A percentile compares a stretch with the other conserved stretches of the same genome.
These are phyloP conservation scores for Teinopalpus imperialis DNA, from an alignment of 2,888 invertebrate genomes.

Conservation along the genomic window DNA sequence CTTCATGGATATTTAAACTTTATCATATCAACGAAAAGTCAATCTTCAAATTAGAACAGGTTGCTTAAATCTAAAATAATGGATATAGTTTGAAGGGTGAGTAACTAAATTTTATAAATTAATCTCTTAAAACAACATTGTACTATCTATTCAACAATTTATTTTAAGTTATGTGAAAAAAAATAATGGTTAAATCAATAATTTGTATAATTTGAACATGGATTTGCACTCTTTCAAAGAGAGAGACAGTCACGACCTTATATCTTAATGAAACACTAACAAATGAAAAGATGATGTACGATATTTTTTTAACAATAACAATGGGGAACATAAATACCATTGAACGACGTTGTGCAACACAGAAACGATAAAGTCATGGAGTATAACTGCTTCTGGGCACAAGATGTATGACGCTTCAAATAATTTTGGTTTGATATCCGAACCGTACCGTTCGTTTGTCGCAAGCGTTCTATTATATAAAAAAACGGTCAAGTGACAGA, in stretches of 20 bases:
- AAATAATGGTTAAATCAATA: constrained; percentile 10
- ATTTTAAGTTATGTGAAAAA: background rate
- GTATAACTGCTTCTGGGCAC: constrained; percentile 34
- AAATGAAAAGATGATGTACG: constrained; percentile 15
- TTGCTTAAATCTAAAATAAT: no score
- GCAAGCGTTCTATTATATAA: constrained; percentile 48
- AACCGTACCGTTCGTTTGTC: constrained; percentile 24
- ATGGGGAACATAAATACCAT: constrained; percentile 43
- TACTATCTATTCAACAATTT: no score
- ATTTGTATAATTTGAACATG: constrained; percentile 9
- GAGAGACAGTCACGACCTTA: constrained; percentile 13
- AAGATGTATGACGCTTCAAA: constrained; percentile 35
- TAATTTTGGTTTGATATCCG: constrained; percentile 33
- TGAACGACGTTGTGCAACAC: constrained; percentile 43
- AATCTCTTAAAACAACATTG: no score
- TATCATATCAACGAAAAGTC: no score
- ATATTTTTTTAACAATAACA: constrained; percentile 36
- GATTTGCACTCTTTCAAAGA: constrained; percentile 1
- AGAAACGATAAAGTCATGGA: constrained; percentile 35
- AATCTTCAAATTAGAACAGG: no score
- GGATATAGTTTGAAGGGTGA: no score
- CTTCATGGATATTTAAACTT: no score
- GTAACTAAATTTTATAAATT: no score
- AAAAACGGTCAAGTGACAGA: no score
- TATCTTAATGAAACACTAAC: constrained; percentile 7